Evolutionary conservation across 2,888 invertebrate species (phyloP).

Genomic region (Synanthedon vespiformis): DNA sequence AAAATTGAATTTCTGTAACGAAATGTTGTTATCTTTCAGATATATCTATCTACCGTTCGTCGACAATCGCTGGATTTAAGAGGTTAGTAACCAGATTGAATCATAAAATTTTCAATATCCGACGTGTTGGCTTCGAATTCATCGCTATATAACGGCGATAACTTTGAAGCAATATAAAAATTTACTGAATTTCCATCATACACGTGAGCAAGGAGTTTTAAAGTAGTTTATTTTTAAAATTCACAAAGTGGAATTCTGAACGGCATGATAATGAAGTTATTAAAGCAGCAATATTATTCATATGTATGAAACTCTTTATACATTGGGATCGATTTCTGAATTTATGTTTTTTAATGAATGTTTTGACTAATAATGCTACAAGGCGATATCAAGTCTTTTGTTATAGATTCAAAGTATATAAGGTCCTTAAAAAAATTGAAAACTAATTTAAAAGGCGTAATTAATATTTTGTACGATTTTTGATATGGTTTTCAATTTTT

Average conservation of each 20-base stretch:
- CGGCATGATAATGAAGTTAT: not conserved
- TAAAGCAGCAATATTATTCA: not conserved
- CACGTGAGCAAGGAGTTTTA: not conserved
- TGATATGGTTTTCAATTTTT: too few relatives aligned
- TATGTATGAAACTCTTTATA: too few relatives aligned
- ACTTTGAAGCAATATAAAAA: not conserved
- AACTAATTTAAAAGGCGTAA: too few relatives aligned
- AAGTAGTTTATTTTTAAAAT: not conserved
- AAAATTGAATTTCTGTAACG: not conserved
- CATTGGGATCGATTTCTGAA: too few relatives aligned
- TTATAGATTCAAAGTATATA: too few relatives aligned
- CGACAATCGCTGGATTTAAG: constrained; percentile 8
- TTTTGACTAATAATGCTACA: too few relatives aligned
- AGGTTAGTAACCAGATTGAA: constrained; percentile 10
- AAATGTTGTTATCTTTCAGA: constrained; percentile 12
- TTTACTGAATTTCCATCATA: not conserved
- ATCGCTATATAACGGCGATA: not conserved
- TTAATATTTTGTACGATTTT: too few relatives aligned
- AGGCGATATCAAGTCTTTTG: too few relatives aligned
- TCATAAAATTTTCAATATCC: not conserved
- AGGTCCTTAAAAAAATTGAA: too few relatives aligned
- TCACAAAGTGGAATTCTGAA: not conserved
- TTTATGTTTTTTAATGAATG: too few relatives aligned
- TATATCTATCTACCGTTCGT: constrained; percentile 3
- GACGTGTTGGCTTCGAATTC: not conserved